phyloP scores from a whole-genome alignment of 2,113 vertebrate genomes.

The Butorides virescens region DNA sequence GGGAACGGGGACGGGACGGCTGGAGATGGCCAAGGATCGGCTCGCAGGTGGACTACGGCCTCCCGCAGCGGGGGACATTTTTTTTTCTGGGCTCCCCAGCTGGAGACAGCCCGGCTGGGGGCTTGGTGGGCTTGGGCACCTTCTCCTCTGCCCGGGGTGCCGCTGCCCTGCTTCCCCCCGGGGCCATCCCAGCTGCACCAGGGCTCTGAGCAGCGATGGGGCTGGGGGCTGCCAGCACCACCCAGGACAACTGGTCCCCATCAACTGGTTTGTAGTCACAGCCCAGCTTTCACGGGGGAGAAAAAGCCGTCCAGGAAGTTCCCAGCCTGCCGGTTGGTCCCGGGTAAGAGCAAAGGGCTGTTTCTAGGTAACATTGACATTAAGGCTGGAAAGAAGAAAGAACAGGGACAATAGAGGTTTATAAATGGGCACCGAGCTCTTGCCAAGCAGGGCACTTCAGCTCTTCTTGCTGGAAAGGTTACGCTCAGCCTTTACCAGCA shows the following conservation, averaged over 20 bases:
- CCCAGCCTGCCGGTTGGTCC: background rate
- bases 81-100: background rate
- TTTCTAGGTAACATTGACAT: conserved; percentile 48
- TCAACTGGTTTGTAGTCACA: background rate
- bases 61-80: accelerated
- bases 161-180: background rate
- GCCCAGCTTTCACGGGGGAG: background rate
- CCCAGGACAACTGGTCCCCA: background rate
- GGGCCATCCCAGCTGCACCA: background rate
- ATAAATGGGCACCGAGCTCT: background rate
- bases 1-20: accelerated
- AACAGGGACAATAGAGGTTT: conserved; percentile 8
- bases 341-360: background rate
- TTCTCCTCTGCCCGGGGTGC: background rate
- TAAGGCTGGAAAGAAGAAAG: background rate
- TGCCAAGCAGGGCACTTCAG: conserved; percentile 23
- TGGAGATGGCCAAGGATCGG: background rate
- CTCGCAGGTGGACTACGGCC: too few relatives aligned
- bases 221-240: background rate
- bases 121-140: background rate
- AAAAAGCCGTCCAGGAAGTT: background rate
- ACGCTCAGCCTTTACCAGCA: background rate
- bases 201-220: background rate
- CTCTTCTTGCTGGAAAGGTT: conserved; percentile 5
- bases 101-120: background rate